Percentiles rank a stretch among this genome's conserved stretches.
phyloP scores from a whole-genome alignment of 2,888 invertebrate species.

The Villa cingulata region DNA sequence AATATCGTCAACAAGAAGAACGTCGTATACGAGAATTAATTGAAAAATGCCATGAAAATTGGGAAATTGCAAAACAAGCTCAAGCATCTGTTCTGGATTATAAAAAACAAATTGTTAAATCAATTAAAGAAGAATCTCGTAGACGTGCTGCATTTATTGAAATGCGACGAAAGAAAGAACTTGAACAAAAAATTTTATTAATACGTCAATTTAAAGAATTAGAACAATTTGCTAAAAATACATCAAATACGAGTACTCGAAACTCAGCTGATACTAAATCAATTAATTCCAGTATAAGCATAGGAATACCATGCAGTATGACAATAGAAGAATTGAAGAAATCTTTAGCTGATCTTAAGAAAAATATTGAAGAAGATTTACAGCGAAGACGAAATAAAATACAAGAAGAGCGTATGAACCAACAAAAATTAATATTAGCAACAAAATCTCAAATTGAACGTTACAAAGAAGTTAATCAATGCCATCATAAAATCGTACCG shows the following conservation, averaged over 20 bases:
- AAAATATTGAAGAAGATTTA: slow-evolving; percentile 1
- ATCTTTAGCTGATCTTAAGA: slow-evolving; percentile 1
- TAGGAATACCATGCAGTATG: slow-evolving; percentile 4
- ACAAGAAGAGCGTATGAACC: slow-evolving; percentile 4
- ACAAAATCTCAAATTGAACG: slow-evolving; percentile 1
- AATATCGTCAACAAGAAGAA: slow-evolving; percentile 38
- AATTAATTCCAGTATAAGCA: background rate
- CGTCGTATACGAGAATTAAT: slow-evolving; percentile 2
- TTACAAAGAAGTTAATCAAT: slow-evolving; percentile 3
- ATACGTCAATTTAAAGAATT: slow-evolving; percentile 11
- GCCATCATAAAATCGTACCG: no score
- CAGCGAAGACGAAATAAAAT: slow-evolving; percentile 4
- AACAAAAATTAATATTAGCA: background rate
- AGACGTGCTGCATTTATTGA: background rate
- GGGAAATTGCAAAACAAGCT: background rate
- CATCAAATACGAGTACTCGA: background rate
- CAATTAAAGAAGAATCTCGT: slow-evolving; percentile 5
- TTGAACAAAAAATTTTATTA: slow-evolving; percentile 8
- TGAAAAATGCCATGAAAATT: background rate
- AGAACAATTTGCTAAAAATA: slow-evolving; percentile 4
- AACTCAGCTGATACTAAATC: background rate
- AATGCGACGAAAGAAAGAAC: slow-evolving; percentile 4
- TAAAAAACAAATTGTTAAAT: slow-evolving; percentile 1
- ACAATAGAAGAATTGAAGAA: slow-evolving; percentile 4
- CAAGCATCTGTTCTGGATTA: slow-evolving; percentile 2